phyloP scores from a whole-genome alignment of 2,888 invertebrate genomes.

The Scaptomyza polygonia region DNA sequence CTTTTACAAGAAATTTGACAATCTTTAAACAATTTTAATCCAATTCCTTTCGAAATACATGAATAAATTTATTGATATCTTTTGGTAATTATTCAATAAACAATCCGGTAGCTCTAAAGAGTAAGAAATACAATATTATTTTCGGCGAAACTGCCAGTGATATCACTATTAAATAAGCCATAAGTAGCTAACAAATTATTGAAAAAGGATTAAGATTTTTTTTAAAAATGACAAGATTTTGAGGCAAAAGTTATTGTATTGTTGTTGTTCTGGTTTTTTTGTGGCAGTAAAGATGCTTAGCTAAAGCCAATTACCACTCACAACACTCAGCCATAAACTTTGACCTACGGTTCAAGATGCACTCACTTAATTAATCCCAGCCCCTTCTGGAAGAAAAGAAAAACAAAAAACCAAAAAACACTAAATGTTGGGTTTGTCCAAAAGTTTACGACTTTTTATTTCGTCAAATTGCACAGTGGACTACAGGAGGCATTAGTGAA shows the following conservation, averaged over 20 bases:
- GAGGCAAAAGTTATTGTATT: background rate
- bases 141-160: too few species aligned
- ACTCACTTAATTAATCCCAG: constrained; percentile 54
- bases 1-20: too few species aligned
- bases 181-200: background rate
- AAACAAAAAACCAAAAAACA: too few species aligned
- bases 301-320: background rate
- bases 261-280: background rate
- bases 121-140: too few species aligned
- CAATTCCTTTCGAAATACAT: too few species aligned
- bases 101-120: too few species aligned
- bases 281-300: constrained; percentile 1
- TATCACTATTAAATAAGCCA: too few species aligned
- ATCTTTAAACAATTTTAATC: too few species aligned
- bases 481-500: constrained; percentile 6
- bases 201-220: background rate
- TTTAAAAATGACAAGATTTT: background rate
- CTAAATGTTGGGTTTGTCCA: constrained; percentile 31
- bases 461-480: constrained; percentile 59
- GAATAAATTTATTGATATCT: too few species aligned
- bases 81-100: too few species aligned
- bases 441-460: constrained; percentile 73
- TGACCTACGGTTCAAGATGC: constrained; percentile 45
- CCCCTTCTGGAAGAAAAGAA: background rate
- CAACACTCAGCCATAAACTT: constrained; percentile 18